A percentile compares a stretch with the other conserved stretches of the same genome.
Evolutionary conservation across 2,797 vertebrate genomes (phyloP).

Genomic region (Helarctos malayanus): DNA sequence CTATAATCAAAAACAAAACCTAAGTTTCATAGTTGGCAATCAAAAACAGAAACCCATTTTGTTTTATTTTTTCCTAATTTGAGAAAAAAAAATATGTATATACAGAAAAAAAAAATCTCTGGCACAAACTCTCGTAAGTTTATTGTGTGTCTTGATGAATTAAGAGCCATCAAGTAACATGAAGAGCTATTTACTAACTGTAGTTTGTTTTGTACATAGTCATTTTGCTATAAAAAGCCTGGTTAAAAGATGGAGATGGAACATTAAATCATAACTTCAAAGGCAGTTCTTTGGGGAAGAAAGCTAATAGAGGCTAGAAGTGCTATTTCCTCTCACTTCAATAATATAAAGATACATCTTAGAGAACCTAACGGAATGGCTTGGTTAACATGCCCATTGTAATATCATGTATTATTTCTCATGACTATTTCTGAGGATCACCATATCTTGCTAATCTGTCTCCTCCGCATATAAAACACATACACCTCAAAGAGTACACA

Average conservation of each 20-base stretch:
- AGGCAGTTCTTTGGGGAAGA: conserved; percentile 60
- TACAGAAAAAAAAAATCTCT: conserved; percentile 2
- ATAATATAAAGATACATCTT: conserved; percentile 56
- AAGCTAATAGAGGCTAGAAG: conserved; percentile 70
- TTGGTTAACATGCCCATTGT: background rate
- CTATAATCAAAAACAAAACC: conserved; percentile 25
- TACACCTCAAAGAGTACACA: background rate
- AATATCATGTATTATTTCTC: conserved; percentile 41
- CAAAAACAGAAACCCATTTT: conserved; percentile 42
- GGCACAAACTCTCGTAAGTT: conserved; percentile 53
- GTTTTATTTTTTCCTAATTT: conserved; percentile 45
- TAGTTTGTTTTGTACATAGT: conserved; percentile 58
- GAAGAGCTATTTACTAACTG: conserved; percentile 64
- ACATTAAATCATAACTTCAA: conserved; percentile 70
- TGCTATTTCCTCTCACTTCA: conserved; percentile 30
- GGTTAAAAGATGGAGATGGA: conserved; percentile 49
- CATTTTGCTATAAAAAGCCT: conserved; percentile 66
- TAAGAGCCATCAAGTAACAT: conserved; percentile 62
- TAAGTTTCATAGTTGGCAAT: background rate
- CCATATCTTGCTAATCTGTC: background rate
- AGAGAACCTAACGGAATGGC: background rate
- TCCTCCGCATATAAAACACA: conserved; percentile 7
- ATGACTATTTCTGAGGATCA: background rate
- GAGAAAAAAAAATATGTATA: conserved; percentile 18
- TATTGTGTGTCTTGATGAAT: conserved; percentile 69